phyloP scores from a whole-genome alignment of 2,113 vertebrate genomes.

The Petaurus breviceps region DNA sequence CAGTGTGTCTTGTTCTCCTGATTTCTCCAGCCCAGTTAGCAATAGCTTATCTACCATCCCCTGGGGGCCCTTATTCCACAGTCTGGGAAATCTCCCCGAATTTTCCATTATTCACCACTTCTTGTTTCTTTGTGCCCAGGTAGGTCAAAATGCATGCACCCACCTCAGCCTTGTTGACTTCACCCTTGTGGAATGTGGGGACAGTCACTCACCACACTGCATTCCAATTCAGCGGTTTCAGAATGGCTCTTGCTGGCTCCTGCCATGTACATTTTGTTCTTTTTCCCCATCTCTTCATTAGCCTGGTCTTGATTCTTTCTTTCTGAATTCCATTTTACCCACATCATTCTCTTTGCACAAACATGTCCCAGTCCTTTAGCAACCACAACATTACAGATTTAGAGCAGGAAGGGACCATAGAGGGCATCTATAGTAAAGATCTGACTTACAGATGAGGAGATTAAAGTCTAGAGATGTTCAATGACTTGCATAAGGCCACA shows the following conservation, averaged over 20 bases:
- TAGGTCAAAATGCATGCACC: background rate
- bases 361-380: background rate
- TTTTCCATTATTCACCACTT: background rate
- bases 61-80: background rate
- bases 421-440: background rate
- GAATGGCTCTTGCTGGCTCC: background rate
- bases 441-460: background rate
- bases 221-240: background rate
- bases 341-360: background rate
- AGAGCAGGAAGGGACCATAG: background rate
- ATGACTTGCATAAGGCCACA: background rate
- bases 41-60: accelerated
- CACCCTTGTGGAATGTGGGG: background rate
- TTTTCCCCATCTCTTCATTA: background rate
- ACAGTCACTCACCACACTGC: background rate
- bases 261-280: background rate
- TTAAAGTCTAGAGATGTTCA: background rate
- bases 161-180: constrained; percentile 8
- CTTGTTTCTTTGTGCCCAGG: background rate
- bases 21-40: background rate
- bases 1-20: background rate
- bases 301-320: background rate
- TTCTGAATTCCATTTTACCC: background rate
- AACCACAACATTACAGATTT: background rate
- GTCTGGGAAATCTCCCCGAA: background rate